A percentile compares a stretch with the other conserved stretches of the same genome.
These are phyloP conservation scores for Calypte anna DNA, from an alignment of 2,113 vertebrate species.

Conservation along the genomic window DNA sequence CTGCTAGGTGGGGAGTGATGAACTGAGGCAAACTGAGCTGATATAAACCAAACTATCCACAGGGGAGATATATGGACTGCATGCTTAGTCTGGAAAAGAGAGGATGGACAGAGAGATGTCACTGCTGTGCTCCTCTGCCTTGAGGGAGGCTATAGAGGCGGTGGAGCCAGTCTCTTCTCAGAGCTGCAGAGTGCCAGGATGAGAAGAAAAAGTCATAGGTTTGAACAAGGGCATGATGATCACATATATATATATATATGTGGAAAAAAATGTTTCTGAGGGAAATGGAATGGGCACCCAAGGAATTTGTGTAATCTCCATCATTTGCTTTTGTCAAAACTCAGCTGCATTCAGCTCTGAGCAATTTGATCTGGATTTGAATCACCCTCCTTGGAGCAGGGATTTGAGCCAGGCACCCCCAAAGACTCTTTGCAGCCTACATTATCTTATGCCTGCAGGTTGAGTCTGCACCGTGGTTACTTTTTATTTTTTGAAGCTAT, in stretches of 20 bases:
- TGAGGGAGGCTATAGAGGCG: not conserved
- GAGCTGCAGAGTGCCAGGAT: not conserved
- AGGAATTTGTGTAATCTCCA: not conserved
- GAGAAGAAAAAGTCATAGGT: not conserved
- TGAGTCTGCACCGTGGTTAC: not conserved
- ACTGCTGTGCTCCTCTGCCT: not conserved
- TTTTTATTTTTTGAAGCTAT: not conserved
- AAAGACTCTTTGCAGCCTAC: not conserved
- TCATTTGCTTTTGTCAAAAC: not conserved
- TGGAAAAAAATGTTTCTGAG: not conserved
- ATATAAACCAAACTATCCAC: too few species aligned
- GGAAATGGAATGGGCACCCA: not conserved
- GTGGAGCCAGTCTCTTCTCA: not conserved
- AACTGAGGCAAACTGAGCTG: not conserved
- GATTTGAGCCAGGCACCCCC: not conserved
- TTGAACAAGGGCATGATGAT: not conserved
- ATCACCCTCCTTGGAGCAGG: not conserved
- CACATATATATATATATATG: too few species aligned
- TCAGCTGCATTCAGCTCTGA: not conserved
- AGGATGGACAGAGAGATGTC: not conserved
- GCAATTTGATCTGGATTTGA: not conserved
- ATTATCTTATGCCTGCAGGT: not conserved
- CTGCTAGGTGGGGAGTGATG: not conserved
- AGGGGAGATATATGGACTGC: accelerated
- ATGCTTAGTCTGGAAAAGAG: not conserved